Percentiles rank a stretch among this genome's conserved stretches.
Conservation (phyloP, 1,140 invertebrate species). For the Aphaenogaster floridana region DNA sequence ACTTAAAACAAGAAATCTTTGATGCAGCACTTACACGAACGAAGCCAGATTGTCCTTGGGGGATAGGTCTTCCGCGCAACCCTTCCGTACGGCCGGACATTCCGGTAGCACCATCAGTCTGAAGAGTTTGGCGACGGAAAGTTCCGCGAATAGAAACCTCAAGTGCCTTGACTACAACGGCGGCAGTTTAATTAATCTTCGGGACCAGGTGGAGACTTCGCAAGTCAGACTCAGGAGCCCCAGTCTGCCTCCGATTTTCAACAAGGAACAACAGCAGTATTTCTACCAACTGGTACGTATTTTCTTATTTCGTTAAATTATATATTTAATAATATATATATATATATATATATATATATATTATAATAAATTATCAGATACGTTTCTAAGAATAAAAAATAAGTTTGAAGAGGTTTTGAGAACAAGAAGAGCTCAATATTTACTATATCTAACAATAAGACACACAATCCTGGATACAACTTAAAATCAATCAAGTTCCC, state of each 20-base stretch:
- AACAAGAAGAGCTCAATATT: not conserved
- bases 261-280: slow-evolving; percentile 82
- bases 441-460: not conserved
- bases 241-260: slow-evolving; percentile 88
- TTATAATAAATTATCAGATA: not conserved
- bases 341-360: not conserved
- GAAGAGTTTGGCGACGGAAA: slow-evolving; percentile 75
- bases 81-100: slow-evolving; percentile 73
- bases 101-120: slow-evolving; percentile 81
- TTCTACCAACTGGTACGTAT: slow-evolving; percentile 66
- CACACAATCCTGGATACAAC: not conserved
- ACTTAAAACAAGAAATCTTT: slow-evolving; percentile 36
- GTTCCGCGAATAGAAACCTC: slow-evolving; percentile 69
- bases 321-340: too few relatives aligned
- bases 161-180: slow-evolving; percentile 77
- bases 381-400: not conserved
- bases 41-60: slow-evolving; percentile 74
- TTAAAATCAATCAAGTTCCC: not conserved
- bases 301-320: not conserved
- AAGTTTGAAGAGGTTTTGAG: not conserved
- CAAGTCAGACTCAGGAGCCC: slow-evolving; percentile 86
- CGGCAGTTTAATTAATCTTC: slow-evolving; percentile 79
- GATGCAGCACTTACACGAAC: slow-evolving; percentile 67
- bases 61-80: slow-evolving; percentile 66
- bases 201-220: slow-evolving; percentile 75